Conservation (phyloP, 2,113 vertebrate genomes). For the Aplodontia rufa region DNA sequence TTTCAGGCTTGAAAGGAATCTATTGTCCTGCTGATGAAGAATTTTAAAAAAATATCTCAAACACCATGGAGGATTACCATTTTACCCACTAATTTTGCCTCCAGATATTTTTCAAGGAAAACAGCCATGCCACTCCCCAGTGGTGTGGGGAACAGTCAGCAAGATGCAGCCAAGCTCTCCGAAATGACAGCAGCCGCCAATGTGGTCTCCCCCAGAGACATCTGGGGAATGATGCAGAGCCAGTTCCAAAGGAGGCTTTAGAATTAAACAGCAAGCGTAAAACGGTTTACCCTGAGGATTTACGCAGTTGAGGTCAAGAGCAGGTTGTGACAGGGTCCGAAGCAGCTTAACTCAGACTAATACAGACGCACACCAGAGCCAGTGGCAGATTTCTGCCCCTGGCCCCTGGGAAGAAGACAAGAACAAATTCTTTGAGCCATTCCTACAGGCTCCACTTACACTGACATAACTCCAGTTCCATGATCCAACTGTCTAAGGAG, state of each 20-base stretch:
- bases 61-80: background rate
- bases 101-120: background rate
- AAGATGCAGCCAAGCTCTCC: background rate
- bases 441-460: background rate
- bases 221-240: background rate
- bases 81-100: background rate
- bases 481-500: background rate
- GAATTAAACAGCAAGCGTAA: background rate
- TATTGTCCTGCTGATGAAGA: background rate
- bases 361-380: background rate
- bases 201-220: background rate
- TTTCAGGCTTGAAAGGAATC: background rate
- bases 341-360: background rate
- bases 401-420: background rate
- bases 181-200: background rate
- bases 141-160: background rate
- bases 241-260: background rate
- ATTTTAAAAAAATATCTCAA: background rate
- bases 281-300: background rate
- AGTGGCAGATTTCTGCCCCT: background rate
- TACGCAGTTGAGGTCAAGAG: background rate
- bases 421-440: background rate
- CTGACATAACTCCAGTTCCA: background rate
- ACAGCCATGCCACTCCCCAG: background rate
- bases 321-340: slow-evolving; percentile 59